These are phyloP conservation scores for Prietella phreatophila DNA, from an alignment of 2,113 vertebrate genomes.

Conservation along the genomic window DNA sequence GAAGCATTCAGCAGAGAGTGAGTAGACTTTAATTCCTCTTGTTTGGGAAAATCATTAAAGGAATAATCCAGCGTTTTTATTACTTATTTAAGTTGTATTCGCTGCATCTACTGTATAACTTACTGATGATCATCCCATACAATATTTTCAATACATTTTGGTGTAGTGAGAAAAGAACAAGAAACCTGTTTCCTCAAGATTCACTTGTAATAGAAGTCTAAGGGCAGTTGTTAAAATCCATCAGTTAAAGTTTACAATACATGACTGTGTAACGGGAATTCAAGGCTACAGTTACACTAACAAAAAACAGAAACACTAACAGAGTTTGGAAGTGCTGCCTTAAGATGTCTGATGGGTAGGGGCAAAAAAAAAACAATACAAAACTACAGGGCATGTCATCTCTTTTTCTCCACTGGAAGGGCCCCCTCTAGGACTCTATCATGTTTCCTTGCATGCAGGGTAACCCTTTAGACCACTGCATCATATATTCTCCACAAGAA, in stretches of 20 bases:
- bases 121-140: neutral
- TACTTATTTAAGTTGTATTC: no score
- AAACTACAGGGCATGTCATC: neutral
- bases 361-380: neutral
- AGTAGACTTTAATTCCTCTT: neutral
- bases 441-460: neutral
- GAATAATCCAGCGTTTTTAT: neutral
- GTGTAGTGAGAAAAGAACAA: neutral
- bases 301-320: neutral
- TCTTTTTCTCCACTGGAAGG: neutral
- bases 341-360: neutral
- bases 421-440: neutral
- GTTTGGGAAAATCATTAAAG: neutral
- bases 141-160: neutral
- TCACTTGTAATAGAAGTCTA: neutral
- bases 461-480: neutral
- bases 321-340: neutral
- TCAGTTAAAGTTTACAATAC: neutral
- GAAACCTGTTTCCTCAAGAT: neutral
- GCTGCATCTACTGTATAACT: neutral
- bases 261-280: neutral
- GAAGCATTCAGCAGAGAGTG: slow-evolving; percentile 70
- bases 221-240: neutral
- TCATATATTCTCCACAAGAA: no score
- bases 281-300: neutral